These are phyloP conservation scores for Tethya wilhelma DNA, from an alignment of 37 sponge, comb jelly and placozoan genomes.

Conservation along the genomic window DNA sequence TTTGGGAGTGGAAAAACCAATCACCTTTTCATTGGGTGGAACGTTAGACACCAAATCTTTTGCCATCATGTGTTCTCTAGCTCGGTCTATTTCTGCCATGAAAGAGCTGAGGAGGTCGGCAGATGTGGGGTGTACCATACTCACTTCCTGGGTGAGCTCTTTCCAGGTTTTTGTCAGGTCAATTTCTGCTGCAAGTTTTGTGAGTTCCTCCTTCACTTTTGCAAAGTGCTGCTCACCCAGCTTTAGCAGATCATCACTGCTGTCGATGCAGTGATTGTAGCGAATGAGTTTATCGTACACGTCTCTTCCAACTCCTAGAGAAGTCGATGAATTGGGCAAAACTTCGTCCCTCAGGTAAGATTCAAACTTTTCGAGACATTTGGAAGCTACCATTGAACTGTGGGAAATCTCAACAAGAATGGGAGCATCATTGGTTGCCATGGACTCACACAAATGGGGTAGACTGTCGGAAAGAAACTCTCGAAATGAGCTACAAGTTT, in stretches of 20 bases:
- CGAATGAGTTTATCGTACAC: slow-evolving; percentile 31
- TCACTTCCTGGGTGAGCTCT: slow-evolving; percentile 47
- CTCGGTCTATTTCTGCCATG: slow-evolving; percentile 58
- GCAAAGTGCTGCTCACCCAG: slow-evolving; percentile 59
- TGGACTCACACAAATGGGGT: slow-evolving; percentile 2
- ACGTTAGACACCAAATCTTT: slow-evolving; percentile 37
- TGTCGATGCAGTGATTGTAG: slow-evolving; percentile 46
- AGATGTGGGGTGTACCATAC: slow-evolving; percentile 42
- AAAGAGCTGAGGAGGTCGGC: slow-evolving; percentile 22
- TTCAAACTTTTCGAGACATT: slow-evolving; percentile 21
- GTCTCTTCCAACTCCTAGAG: slow-evolving; percentile 26
- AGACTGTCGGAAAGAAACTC: slow-evolving; percentile 25
- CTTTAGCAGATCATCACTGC: slow-evolving; percentile 42
- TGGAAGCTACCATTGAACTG: slow-evolving; percentile 18
- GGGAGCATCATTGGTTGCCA: background rate
- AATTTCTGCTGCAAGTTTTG: slow-evolving; percentile 34
- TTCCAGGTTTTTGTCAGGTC: slow-evolving; percentile 51
- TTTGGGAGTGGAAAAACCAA: slow-evolving; percentile 57
- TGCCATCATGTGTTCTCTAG: slow-evolving; percentile 35
- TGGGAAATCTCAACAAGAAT: slow-evolving; percentile 26
- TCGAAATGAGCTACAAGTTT: slow-evolving; percentile 28
- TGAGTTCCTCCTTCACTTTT: slow-evolving; percentile 36
- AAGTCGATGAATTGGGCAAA: background rate
- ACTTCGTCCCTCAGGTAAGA: slow-evolving; percentile 15
- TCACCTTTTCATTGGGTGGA: slow-evolving; percentile 39